These are phyloP conservation scores for Pachyseris speciosa DNA, from an alignment of 64 coral and sea anemone genomes.

Conservation along the genomic window DNA sequence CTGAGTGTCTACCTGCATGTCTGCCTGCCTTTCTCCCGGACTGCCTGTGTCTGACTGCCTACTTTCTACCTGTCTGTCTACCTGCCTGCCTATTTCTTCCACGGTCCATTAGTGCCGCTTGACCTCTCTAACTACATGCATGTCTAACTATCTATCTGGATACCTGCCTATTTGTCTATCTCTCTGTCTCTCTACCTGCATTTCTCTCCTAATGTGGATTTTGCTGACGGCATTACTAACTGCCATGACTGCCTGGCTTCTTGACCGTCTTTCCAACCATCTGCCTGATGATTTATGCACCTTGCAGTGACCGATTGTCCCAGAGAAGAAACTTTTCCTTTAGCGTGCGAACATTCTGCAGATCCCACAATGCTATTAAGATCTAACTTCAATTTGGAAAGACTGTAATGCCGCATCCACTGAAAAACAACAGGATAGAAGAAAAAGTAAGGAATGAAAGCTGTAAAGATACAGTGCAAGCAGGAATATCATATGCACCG, in stretches of 20 bases:
- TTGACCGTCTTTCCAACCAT: neutral
- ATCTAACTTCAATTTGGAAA: slow-evolving; percentile 95
- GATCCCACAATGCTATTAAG: slow-evolving; percentile 92
- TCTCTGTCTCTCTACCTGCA: neutral
- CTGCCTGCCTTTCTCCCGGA: neutral
- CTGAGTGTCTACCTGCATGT: neutral
- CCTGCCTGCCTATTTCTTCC: neutral
- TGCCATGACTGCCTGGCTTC: too few species aligned
- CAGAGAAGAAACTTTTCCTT: slow-evolving; percentile 83
- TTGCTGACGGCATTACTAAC: too few species aligned
- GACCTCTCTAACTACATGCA: neutral
- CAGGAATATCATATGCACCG: neutral
- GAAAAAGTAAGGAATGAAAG: too few species aligned
- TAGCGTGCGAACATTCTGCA: slow-evolving; percentile 94
- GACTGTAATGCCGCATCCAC: slow-evolving; percentile 97
- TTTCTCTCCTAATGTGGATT: neutral
- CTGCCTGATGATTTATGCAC: neutral
- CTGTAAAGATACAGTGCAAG: neutral
- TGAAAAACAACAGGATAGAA: slow-evolving; percentile 47
- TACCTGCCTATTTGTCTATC: neutral
- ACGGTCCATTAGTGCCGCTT: neutral
- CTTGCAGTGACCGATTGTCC: slow-evolving; percentile 94
- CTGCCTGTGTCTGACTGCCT: too few species aligned
- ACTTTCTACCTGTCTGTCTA: neutral
- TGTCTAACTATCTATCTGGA: neutral